phyloP scores from a whole-genome alignment of 2,888 invertebrate species.

The Conus canariensis region DNA sequence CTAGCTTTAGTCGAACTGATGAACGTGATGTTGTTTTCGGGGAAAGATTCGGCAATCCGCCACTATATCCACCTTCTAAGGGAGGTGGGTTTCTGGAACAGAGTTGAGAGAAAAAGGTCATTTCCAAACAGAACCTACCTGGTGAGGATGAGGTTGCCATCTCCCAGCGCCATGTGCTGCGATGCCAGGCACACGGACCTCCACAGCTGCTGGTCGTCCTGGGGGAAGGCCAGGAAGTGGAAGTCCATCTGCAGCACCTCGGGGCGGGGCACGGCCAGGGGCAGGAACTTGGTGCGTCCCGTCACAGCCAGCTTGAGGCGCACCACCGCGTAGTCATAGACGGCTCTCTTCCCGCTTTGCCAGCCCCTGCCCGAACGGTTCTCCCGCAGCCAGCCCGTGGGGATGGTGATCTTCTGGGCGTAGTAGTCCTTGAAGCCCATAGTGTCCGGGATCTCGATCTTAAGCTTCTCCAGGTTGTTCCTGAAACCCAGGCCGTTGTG shows the following conservation, averaged over 20 bases:
- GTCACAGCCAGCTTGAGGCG: slow-evolving; percentile 65
- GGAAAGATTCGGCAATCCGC: too few species aligned
- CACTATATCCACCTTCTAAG: too few species aligned
- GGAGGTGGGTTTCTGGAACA: too few species aligned
- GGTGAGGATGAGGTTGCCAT: slow-evolving; percentile 67
- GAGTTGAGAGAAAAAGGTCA: too few species aligned
- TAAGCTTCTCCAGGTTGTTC: slow-evolving; percentile 65
- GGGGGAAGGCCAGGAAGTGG: slow-evolving; percentile 66
- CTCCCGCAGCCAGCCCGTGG: slow-evolving; percentile 61
- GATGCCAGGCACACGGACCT: slow-evolving; percentile 63
- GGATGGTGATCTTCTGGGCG: slow-evolving; percentile 67
- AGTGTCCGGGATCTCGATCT: slow-evolving; percentile 67
- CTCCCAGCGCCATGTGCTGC: slow-evolving; percentile 57
- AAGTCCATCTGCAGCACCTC: slow-evolving; percentile 61
- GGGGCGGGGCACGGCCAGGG: slow-evolving; percentile 60
- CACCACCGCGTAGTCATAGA: slow-evolving; percentile 72
- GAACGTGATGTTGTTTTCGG: too few species aligned
- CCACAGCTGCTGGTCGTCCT: slow-evolving; percentile 57
- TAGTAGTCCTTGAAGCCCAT: slow-evolving; percentile 68
- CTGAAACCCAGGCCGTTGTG: slow-evolving; percentile 69
- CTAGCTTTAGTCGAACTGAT: too few species aligned
- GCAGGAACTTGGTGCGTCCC: slow-evolving; percentile 67
- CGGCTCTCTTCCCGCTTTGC: slow-evolving; percentile 51
- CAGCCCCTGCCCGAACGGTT: background rate
- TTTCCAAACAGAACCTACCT: slow-evolving; percentile 46